A percentile compares a stretch with the other conserved stretches of the same genome.
Conservation (phyloP, 2,888 invertebrate genomes). For the Ophion ventricosus region DNA sequence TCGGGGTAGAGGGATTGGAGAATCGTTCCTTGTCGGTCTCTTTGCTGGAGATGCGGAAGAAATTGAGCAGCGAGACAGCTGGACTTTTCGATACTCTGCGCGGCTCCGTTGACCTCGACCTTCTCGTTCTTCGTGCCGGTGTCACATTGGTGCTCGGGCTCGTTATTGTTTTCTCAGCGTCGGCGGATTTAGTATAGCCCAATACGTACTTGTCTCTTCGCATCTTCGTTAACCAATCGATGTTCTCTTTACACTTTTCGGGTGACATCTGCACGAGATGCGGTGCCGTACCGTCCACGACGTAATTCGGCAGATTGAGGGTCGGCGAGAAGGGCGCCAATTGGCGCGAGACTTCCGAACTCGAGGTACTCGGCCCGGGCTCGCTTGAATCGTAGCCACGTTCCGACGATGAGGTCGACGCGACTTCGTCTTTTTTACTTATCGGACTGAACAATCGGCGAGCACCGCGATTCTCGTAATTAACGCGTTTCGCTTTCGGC, state of each 20-base stretch:
- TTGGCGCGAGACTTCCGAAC: conserved; percentile 42
- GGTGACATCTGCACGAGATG: conserved; percentile 90
- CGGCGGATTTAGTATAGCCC: conserved; percentile 74
- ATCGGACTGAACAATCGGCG: conserved; percentile 84
- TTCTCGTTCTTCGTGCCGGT: conserved; percentile 71
- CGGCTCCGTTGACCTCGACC: conserved; percentile 75
- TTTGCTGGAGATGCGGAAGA: conserved; percentile 73
- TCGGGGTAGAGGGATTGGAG: too few species aligned
- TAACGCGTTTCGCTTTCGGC: conserved; percentile 81
- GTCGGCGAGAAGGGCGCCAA: conserved; percentile 85
- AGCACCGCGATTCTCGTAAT: conserved; percentile 82
- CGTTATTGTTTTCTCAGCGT: conserved; percentile 72
- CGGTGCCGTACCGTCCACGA: conserved; percentile 90
- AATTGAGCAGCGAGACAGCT: conserved; percentile 74
- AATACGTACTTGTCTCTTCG: conserved; percentile 84
- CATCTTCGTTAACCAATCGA: conserved; percentile 90
- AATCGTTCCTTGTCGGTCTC: conserved; percentile 65
- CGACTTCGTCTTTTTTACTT: conserved; percentile 56
- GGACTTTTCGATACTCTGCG: conserved; percentile 73
- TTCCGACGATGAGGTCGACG: conserved; percentile 17
- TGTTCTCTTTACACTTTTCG: conserved; percentile 86
- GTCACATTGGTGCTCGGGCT: conserved; percentile 71
- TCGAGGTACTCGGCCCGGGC: conserved; percentile 74
- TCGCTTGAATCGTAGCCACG: conserved; percentile 75
- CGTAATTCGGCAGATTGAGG: conserved; percentile 90